Percentiles rank a stretch among this genome's conserved stretches.
phyloP scores from a whole-genome alignment of 2,113 vertebrate genomes.

The Sula dactylatra region DNA sequence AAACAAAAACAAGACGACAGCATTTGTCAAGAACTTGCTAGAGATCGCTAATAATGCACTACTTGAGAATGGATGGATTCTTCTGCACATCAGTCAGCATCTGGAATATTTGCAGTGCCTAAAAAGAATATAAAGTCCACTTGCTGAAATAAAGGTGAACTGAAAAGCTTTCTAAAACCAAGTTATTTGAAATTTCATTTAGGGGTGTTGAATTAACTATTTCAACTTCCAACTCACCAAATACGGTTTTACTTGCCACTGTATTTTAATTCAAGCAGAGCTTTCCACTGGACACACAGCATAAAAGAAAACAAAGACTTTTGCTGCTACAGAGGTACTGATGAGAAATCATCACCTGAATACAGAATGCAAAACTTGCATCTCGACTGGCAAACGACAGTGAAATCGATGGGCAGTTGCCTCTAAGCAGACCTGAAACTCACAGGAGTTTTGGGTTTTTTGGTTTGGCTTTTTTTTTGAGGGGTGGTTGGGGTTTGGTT shows the following conservation, averaged over 20 bases:
- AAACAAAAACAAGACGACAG: not conserved
- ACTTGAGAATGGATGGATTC: not conserved
- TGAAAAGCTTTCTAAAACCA: conserved; percentile 26
- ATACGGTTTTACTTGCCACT: not conserved
- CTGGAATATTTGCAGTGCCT: conserved; percentile 70
- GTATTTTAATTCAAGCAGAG: not conserved
- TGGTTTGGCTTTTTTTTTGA: not conserved
- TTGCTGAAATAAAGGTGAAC: conserved; percentile 59
- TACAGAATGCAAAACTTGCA: not conserved
- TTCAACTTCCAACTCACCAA: not conserved
- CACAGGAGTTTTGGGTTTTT: not conserved
- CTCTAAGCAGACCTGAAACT: not conserved
- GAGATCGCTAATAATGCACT: not conserved
- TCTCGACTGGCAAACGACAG: not conserved
- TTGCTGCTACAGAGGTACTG: not conserved
- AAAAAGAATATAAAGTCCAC: conserved; percentile 31
- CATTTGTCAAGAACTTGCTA: not conserved
- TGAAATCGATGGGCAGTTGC: not conserved
- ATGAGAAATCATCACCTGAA: not conserved
- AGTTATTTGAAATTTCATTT: not conserved
- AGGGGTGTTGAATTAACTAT: not conserved
- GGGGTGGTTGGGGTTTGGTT: not conserved
- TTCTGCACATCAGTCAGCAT: conserved; percentile 18
- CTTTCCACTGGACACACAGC: not conserved
- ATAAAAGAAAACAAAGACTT: not conserved